phyloP scores from a whole-genome alignment of 2,888 invertebrate genomes.

The Synergus laeviventris region DNA sequence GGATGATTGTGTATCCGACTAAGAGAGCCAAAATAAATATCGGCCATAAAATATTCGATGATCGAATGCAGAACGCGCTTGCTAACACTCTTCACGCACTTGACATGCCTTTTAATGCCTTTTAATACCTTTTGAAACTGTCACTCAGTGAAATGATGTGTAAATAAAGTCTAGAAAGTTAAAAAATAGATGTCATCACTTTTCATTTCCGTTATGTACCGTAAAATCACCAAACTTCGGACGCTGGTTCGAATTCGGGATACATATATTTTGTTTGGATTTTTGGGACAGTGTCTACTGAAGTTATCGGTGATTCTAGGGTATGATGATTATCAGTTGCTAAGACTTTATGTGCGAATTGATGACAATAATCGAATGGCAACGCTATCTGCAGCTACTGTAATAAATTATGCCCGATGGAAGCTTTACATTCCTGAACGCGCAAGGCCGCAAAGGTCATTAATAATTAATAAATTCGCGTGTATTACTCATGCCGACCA shows the following conservation, averaged over 20 bases:
- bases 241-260: no score
- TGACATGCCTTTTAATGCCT: not conserved
- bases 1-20: constrained; percentile 45
- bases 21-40: constrained; percentile 36
- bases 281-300: no score
- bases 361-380: not conserved
- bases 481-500: constrained; percentile 30
- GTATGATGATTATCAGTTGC: no score
- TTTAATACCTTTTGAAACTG: not conserved
- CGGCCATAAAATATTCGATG: constrained; percentile 35
- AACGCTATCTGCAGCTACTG: constrained; percentile 16
- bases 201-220: no score
- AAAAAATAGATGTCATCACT: no score
- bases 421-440: constrained; percentile 36
- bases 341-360: not conserved
- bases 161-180: not conserved
- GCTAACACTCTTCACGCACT: not conserved
- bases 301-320: no score
- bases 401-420: constrained; percentile 34
- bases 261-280: no score
- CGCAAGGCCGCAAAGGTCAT: constrained; percentile 37
- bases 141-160: no score
- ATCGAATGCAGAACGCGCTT: not conserved
- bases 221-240: no score
- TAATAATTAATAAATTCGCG: constrained; percentile 40